Conservation (phyloP, 1,140 invertebrate genomes). For the Aphidius gifuensis region DNA sequence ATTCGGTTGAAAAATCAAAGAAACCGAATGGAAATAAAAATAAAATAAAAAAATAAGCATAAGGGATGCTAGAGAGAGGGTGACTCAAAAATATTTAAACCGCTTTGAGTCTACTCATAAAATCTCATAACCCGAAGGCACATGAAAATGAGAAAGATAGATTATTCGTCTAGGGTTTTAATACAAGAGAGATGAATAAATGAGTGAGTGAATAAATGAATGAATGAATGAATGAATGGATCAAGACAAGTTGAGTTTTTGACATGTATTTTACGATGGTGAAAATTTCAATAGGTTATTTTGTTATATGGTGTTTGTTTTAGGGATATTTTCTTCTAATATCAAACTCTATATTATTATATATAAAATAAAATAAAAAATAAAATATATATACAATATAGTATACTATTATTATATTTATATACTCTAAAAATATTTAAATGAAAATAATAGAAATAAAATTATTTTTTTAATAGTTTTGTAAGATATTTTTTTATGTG, state of each 20-base stretch:
- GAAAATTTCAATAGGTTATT: conserved; percentile 45
- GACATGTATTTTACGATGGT: conserved; percentile 27
- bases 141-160: background rate
- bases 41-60: conserved; percentile 18
- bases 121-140: conserved; percentile 53
- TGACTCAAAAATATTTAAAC: conserved; percentile 37
- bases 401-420: no score
- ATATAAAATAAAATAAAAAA: no score
- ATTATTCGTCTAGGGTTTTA: no score
- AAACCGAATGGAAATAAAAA: background rate
- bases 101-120: conserved; percentile 52
- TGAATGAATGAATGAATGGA: background rate
- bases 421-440: no score
- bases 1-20: no score
- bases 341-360: no score
- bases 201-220: background rate
- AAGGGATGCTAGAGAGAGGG: conserved; percentile 6
- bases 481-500: no score
- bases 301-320: conserved; percentile 39
- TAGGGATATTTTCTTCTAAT: conserved; percentile 41
- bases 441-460: no score
- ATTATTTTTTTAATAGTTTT: no score
- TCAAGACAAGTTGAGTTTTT: conserved; percentile 20
- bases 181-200: conserved; percentile 14
- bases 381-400: no score